phyloP scores from a whole-genome alignment of 2,113 vertebrate species.

The Eulacestoma nigropectus region DNA sequence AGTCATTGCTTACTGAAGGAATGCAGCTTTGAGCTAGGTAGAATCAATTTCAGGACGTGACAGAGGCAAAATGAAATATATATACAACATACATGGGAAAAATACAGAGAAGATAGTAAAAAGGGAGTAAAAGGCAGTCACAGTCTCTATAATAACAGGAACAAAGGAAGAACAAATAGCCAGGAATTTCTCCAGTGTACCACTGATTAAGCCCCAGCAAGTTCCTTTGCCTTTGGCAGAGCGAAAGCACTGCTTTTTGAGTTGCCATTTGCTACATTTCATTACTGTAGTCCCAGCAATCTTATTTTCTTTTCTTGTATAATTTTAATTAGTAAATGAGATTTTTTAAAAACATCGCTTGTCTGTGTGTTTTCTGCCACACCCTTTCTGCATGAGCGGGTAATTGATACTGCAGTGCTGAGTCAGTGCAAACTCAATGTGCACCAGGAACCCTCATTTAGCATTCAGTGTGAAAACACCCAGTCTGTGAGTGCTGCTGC shows the following conservation, averaged over 20 bases:
- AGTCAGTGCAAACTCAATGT: not conserved
- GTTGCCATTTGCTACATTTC: not conserved
- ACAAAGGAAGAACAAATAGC: not conserved
- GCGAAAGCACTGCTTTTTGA: not conserved
- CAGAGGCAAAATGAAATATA: not conserved
- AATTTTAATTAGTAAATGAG: not conserved
- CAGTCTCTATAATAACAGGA: not conserved
- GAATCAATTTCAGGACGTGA: not conserved
- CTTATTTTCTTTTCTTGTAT: not conserved
- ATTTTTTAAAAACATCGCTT: not conserved
- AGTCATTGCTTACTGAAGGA: not conserved
- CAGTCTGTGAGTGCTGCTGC: not conserved
- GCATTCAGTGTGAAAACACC: not conserved
- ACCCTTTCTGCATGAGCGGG: not conserved
- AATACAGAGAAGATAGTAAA: not conserved
- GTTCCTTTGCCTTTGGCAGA: not conserved
- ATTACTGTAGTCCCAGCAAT: not conserved
- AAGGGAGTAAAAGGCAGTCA: not conserved
- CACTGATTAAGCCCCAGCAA: not conserved
- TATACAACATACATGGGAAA: not conserved
- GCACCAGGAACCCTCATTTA: not conserved
- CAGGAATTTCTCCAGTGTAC: not conserved
- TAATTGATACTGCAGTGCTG: not conserved
- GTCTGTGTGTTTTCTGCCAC: not conserved
- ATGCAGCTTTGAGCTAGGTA: not conserved